These are phyloP conservation scores for Syngnathoides biaculeatus DNA, from an alignment of 2,113 vertebrate species.

Conservation along the genomic window DNA sequence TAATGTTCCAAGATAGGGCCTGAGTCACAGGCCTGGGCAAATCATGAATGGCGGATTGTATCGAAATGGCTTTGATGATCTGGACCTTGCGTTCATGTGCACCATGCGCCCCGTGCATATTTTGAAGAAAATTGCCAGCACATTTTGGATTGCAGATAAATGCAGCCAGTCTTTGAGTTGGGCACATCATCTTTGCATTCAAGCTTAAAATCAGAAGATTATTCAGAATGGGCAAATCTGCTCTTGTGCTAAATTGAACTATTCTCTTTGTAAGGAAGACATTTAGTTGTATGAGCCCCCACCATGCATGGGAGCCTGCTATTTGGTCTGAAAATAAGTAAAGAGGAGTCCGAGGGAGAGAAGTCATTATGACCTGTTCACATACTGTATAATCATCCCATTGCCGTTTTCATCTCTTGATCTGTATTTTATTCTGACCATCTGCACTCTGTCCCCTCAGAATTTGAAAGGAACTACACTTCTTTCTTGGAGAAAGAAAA, in stretches of 20 bases:
- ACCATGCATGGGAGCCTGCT: constrained; percentile 25
- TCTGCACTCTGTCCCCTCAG: constrained; percentile 21
- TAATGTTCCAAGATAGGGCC: constrained; percentile 20
- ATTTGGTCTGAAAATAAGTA: constrained; percentile 56
- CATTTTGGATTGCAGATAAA: constrained; percentile 55
- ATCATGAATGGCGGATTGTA: constrained; percentile 34
- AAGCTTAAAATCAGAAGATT: constrained; percentile 38
- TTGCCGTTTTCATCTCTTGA: constrained; percentile 42
- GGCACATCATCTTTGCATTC: constrained; percentile 46
- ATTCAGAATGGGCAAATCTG: constrained; percentile 28
- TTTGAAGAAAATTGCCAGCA: constrained; percentile 50
- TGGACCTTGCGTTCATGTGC: constrained; percentile 31
- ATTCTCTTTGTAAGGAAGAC: constrained; percentile 27
- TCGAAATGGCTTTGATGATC: constrained; percentile 24
- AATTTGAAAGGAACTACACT: constrained; percentile 64
- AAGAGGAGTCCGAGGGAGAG: constrained; percentile 48
- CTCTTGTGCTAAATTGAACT: constrained; percentile 33
- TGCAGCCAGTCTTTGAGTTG: constrained; percentile 36
- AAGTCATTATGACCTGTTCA: constrained; percentile 61
- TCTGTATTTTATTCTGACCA: constrained; percentile 13
- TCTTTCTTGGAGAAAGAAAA: constrained; percentile 55
- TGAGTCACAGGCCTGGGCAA: constrained; percentile 24
- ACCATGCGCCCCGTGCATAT: constrained; percentile 22
- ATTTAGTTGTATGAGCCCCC: constrained; percentile 20
- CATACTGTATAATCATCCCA: constrained; percentile 58